Conservation (phyloP, 2,113 vertebrate genomes). For the Myocastor coypus region DNA sequence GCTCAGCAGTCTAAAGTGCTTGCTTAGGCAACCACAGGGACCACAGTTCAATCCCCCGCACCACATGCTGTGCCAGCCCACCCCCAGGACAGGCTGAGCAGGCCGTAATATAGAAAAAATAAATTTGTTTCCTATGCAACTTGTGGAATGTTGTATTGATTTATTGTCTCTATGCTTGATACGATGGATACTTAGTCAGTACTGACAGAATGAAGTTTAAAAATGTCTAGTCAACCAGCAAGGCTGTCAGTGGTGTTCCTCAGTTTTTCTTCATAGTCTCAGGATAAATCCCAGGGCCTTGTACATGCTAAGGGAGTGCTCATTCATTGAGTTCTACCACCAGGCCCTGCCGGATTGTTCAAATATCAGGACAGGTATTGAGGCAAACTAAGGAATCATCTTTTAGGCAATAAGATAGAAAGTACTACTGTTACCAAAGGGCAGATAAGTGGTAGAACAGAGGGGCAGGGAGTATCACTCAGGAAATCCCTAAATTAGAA, state of each 20-base stretch:
- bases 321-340: too few species aligned
- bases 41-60: too few species aligned
- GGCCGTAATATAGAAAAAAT: not conserved
- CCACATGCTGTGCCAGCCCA: too few species aligned
- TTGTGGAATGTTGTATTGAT: not conserved
- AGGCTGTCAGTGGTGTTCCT: not conserved
- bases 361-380: not conserved
- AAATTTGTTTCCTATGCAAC: not conserved
- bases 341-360: not conserved
- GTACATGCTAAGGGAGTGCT: too few species aligned
- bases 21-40: too few species aligned
- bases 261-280: not conserved
- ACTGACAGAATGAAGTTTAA: slow-evolving; percentile 12
- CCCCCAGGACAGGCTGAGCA: too few species aligned
- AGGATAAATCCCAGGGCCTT: not conserved
- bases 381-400: not conserved
- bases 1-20: too few species aligned
- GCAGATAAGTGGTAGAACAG: not conserved
- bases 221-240: not conserved
- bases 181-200: not conserved
- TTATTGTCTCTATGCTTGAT: not conserved
- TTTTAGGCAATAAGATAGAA: not conserved
- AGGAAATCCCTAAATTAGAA: not conserved
- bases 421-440: not conserved
- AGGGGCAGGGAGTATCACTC: not conserved